phyloP scores from a whole-genome alignment of 2,888 invertebrate genomes.

The Hylaea fasciaria region DNA sequence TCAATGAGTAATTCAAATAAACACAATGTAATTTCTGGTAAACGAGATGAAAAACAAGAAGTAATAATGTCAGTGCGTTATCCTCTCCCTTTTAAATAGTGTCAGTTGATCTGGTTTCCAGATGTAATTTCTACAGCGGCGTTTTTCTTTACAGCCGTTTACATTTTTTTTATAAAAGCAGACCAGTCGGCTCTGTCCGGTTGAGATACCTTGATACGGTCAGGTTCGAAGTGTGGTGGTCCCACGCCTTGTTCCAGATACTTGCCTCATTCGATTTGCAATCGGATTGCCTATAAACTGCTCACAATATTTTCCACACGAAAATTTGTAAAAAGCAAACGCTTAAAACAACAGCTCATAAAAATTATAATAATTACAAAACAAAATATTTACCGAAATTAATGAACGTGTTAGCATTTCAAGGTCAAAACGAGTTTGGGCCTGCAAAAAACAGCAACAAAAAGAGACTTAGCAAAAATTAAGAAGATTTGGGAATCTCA shows the following conservation, averaged over 20 bases:
- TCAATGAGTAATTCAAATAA: conserved; percentile 77
- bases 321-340: not conserved
- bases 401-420: conserved; percentile 42
- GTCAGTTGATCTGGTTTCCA: conserved; percentile 49
- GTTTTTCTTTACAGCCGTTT: conserved; percentile 60
- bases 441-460: conserved; percentile 53
- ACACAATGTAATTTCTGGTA: conserved; percentile 63
- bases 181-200: conserved; percentile 76
- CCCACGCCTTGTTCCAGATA: conserved; percentile 78
- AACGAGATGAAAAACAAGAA: conserved; percentile 48
- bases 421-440: conserved; percentile 54
- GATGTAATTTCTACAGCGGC: conserved; percentile 60
- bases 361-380: conserved; percentile 29
- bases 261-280: conserved; percentile 61
- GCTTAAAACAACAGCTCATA: conserved; percentile 14
- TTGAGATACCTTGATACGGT: conserved; percentile 81
- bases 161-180: conserved; percentile 67
- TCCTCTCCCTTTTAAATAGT: conserved; percentile 29
- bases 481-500: conserved; percentile 80
- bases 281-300: conserved; percentile 49
- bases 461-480: conserved; percentile 69
- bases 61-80: conserved; percentile 40
- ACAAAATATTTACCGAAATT: conserved; percentile 47
- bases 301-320: too few relatives aligned
- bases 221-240: conserved; percentile 75